Conservation (phyloP, 2,113 vertebrate genomes). For the Amblyornis subalaris region DNA sequence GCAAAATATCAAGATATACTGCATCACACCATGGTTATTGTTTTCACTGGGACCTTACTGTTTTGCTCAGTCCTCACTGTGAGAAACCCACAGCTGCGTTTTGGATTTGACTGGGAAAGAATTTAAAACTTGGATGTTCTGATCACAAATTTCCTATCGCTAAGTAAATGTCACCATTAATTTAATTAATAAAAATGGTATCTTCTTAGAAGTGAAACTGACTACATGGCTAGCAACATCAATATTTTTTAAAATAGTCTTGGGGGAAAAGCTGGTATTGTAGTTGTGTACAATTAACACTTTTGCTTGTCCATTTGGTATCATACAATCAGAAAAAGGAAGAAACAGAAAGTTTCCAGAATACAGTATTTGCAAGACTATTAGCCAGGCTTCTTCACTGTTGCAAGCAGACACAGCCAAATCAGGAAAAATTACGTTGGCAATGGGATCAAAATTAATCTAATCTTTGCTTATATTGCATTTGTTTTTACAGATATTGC, state of each 20-base stretch:
- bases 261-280: neutral
- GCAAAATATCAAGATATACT: conserved; percentile 27
- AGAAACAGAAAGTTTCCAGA: conserved; percentile 8
- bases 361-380: neutral
- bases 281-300: neutral
- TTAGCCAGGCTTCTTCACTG: neutral
- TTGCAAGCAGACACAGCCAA: neutral
- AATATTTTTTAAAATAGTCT: neutral
- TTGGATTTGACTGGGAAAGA: conserved; percentile 17
- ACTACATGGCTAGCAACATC: neutral
- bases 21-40: neutral
- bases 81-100: conserved; percentile 36
- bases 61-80: conserved; percentile 9
- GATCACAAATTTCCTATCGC: neutral
- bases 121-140: neutral
- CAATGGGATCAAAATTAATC: neutral
- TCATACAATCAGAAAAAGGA: neutral
- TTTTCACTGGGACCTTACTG: conserved; percentile 13
- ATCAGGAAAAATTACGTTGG: neutral
- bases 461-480: neutral
- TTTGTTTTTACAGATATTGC: neutral
- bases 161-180: neutral
- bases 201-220: neutral
- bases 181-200: neutral
- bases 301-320: neutral